Evolutionary conservation across 2,113 vertebrate genomes (phyloP).

Genomic region (Ammodytes dubius): DNA sequence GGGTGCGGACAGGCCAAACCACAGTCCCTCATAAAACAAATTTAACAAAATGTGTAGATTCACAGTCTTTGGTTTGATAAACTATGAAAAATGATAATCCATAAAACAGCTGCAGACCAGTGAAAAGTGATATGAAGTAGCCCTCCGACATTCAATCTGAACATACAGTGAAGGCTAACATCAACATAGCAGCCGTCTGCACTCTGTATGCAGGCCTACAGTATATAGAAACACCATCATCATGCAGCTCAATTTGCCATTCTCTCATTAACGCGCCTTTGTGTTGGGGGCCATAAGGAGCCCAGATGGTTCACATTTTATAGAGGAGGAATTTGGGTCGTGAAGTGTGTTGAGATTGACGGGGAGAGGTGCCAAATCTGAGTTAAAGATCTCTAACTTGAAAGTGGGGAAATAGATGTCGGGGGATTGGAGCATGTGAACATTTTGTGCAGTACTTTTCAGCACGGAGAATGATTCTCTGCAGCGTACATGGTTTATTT

Average conservation of each 20-base stretch:
- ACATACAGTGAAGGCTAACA: constrained; percentile 10
- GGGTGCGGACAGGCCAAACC: neutral
- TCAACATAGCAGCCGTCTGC: constrained; percentile 30
- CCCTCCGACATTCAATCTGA: neutral
- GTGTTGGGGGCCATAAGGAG: constrained; percentile 37
- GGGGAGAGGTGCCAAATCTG: constrained; percentile 66
- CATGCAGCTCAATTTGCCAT: constrained; percentile 31
- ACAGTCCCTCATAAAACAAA: constrained; percentile 11
- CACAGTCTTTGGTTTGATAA: neutral
- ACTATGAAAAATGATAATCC: constrained; percentile 1
- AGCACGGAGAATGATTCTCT: constrained; percentile 24
- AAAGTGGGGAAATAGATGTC: constrained; percentile 39
- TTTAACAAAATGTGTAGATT: neutral
- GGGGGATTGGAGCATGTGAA: constrained; percentile 10
- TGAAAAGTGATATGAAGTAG: neutral
- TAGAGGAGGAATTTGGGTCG: constrained; percentile 60
- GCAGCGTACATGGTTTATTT: constrained; percentile 18
- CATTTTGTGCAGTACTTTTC: constrained; percentile 18
- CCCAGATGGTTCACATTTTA: constrained; percentile 80
- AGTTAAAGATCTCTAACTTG: constrained; percentile 54
- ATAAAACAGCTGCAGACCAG: neutral
- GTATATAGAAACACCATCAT: constrained; percentile 26
- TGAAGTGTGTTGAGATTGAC: constrained; percentile 54
- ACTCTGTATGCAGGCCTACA: neutral
- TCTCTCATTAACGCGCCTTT: constrained; percentile 54